Evolutionary conservation across 2,888 invertebrate species (phyloP), one percentile per base, ranked within the genome.

Genomic region (Lycophotia porphyrea): DNA sequence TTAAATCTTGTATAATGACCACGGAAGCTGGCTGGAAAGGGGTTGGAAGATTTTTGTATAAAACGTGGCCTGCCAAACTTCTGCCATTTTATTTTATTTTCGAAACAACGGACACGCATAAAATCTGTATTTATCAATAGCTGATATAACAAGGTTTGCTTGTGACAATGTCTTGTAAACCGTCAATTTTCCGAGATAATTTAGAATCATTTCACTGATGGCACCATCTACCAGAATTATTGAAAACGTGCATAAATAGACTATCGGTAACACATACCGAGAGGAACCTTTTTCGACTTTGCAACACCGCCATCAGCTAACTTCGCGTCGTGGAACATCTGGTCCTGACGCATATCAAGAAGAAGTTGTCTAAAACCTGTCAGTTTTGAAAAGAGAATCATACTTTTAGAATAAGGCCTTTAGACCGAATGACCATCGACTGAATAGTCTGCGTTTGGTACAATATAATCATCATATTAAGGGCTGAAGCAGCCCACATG

Each of bases 331-430:
- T 68, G 73, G 34, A 18, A 71, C 58, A 49, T 71, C 58, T 60
- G 65, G 60, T 2, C 93, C 93, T 58, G 64, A 61, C 64, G 31
- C 68, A 60, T 76, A 52, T 67, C 68, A 61, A 74, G 69, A 52
- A 52, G 69, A 27, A 58, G 49, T 44, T 81, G 61, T 73, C 44
- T 73, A 71, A 71, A 73, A 74, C 61, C 73, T 74, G 63, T 36
- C 74, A 75, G 39, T 74, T 70, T 36, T 52, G n/a, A 55, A 81
- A 72, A 77, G 55, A 75, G 74, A 74, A 34, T 63, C 74, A 74
- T 63, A 44, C 47, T 74, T 75, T 55, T 58, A 73, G 24, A 73
- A 71, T 36, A 71, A 44, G 58, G 27, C 27, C 72, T 27, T 36
- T 44, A 44, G 27, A 58, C 42, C 71, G 42, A 55, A 44, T 7